Conservation (phyloP, 2,888 invertebrate species). For the Folsomia manolachei region DNA sequence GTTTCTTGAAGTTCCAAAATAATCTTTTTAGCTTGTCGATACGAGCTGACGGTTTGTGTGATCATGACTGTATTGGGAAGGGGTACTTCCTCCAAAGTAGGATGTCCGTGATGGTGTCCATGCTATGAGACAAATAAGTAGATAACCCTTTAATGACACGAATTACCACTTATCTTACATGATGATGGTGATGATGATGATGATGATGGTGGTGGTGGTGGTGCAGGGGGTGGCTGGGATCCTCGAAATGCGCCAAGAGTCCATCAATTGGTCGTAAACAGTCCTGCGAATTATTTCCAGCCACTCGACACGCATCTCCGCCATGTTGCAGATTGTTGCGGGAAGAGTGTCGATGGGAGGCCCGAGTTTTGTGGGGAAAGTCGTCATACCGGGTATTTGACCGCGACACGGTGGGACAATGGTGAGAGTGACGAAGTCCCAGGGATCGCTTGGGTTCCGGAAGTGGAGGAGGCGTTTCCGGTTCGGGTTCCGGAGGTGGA, state of each 20-base stretch:
- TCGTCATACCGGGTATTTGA: not conserved
- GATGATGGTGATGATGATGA: not conserved
- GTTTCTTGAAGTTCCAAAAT: slow-evolving; percentile 16
- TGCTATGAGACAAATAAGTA: not conserved
- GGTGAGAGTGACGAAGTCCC: not conserved
- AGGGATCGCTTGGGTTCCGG: too few relatives aligned
- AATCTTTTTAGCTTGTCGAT: slow-evolving; percentile 1
- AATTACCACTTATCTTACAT: too few relatives aligned
- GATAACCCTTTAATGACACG: too few relatives aligned
- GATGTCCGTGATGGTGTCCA: not conserved
- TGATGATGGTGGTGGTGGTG: not conserved
- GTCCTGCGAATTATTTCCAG: too few relatives aligned
- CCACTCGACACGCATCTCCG: too few relatives aligned
- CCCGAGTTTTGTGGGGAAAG: not conserved
- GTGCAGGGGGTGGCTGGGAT: not conserved
- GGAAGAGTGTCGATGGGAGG: not conserved
- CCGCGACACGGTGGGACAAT: not conserved
- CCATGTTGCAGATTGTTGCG: too few relatives aligned
- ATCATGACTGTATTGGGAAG: not conserved
- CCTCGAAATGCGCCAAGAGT: not conserved
- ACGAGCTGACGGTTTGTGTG: not conserved
- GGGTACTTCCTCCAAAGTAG: not conserved
- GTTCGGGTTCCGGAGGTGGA: not conserved
- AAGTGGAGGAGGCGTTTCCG: too few relatives aligned
- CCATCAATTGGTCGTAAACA: not conserved